A percentile compares a stretch with the other conserved stretches of the same genome.
Evolutionary conservation across 2,888 invertebrate species (phyloP).

Genomic region (Orthonevra nobilis): DNA sequence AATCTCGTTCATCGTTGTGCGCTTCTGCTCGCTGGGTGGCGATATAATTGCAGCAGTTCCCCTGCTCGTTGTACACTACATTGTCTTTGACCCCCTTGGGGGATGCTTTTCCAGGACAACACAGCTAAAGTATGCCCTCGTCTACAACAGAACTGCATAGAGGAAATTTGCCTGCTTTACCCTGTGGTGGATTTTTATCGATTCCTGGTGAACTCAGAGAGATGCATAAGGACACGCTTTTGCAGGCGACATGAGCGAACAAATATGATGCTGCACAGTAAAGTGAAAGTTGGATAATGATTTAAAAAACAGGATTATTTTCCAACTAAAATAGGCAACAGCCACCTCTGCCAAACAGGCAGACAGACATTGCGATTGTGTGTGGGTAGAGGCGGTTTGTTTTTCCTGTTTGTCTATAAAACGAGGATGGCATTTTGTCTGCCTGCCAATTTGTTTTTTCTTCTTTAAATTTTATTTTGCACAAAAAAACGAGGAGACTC

Average conservation of each 20-base stretch:
- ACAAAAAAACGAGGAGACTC: too few species aligned
- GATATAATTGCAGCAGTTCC: slow-evolving; percentile 37
- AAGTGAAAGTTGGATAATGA: slow-evolving; percentile 33
- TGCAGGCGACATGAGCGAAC: slow-evolving; percentile 10
- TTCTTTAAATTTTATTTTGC: too few species aligned
- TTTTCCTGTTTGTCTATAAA: slow-evolving; percentile 1
- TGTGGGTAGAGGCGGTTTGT: slow-evolving; percentile 5
- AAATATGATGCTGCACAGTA: neutral
- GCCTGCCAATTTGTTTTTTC: slow-evolving; percentile 53
- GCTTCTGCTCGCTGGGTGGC: slow-evolving; percentile 28
- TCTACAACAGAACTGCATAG: neutral
- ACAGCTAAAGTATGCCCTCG: neutral
- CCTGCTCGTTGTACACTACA: slow-evolving; percentile 17
- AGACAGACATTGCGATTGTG: too few species aligned
- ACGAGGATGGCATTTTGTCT: slow-evolving; percentile 47
- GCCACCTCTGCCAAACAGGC: slow-evolving; percentile 9
- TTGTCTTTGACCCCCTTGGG: slow-evolving; percentile 17
- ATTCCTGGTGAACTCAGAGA: slow-evolving; percentile 17
- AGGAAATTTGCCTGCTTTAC: slow-evolving; percentile 19
- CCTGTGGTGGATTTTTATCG: slow-evolving; percentile 17
- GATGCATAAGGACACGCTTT: slow-evolving; percentile 20
- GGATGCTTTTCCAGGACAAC: too few species aligned
- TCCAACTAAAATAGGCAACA: slow-evolving; percentile 25
- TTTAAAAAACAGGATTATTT: slow-evolving; percentile 41
- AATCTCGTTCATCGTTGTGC: slow-evolving; percentile 26